Evolutionary conservation across 2,888 invertebrate genomes (phyloP), one percentile per base, ranked within the genome.

Genomic region (Mesorhabditis sp.): DNA sequence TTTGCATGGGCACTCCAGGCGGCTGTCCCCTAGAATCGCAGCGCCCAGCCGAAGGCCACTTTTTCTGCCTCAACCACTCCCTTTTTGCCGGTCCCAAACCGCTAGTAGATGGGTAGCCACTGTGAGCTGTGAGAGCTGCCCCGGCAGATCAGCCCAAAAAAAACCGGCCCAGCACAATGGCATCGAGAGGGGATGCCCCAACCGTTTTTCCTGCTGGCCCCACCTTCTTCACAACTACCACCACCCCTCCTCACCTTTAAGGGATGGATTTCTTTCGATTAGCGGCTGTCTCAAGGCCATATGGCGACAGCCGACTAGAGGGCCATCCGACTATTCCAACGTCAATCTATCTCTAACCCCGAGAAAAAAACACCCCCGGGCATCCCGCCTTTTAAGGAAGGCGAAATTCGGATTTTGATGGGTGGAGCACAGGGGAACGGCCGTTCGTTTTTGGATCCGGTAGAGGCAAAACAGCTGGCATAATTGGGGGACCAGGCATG

Each of bases 201-300:
- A 28, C 28, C 28, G 28, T 28, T 28, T 28, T 28, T 28, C 28
- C 28, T 28, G 28, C 28, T 28, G 28, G 28, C 28, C 28, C 28
- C 28, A 28, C 28, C 28, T 28, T 28, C 28, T 28, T 28, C 28
- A 28, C 28, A 28, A 28, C 28, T 28, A 28, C 28, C 28, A 28
- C 28, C 28, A 28, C 28, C 28, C 28, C 28, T 28, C 28, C 28
- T 28, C 28, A 28, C 28, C 28, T 28, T 28, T 28, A 50, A n/a
- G n/a, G n/a, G n/a, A 50, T 10, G 58, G 58, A 50, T 50, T 50
- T 50, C 58, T 50, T 50, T 50, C 58, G 58, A 50, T 50, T 50
- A 50, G 58, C 58, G 58, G 58, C 58, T n/a, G 7, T 50, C n/a
- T n/a, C 58, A 50, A 50, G 58, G 58, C 58, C 58, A 50, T 50